These are phyloP conservation scores for Beris chalybata DNA, from an alignment of 2,888 invertebrate species.

Conservation along the genomic window DNA sequence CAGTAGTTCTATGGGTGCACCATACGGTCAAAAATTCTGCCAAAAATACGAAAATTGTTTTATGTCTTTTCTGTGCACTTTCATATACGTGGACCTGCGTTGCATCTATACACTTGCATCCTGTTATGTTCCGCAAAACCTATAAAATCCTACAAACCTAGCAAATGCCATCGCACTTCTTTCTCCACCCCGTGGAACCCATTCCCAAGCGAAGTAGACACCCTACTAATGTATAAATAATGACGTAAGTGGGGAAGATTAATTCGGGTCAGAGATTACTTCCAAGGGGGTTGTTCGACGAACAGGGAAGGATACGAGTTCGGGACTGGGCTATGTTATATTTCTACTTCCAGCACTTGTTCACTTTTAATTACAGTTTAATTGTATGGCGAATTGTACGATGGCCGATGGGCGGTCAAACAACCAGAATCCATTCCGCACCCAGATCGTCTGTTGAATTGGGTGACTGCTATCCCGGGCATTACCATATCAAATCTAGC, in stretches of 20 bases:
- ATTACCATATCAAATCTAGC: no score
- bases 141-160: no score
- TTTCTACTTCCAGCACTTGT: constrained; percentile 17
- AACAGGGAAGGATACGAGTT: neutral
- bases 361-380: constrained; percentile 33
- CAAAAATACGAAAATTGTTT: no score
- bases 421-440: neutral
- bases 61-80: no score
- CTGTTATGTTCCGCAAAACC: no score
- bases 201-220: neutral
- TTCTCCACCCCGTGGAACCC: no score
- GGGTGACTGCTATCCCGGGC: neutral
- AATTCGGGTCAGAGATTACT: constrained; percentile 28
- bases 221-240: constrained; percentile 28
- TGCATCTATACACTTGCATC: no score
- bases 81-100: no score
- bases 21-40: no score
- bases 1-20: no score
- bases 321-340: neutral
- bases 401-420: constrained; percentile 1
- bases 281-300: constrained; percentile 8
- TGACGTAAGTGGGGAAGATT: constrained; percentile 26
- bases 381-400: constrained; percentile 16
- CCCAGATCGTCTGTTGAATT: neutral
- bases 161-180: no score